Conservation (phyloP, 1,140 invertebrate genomes). For the Bicyclus anynana region DNA sequence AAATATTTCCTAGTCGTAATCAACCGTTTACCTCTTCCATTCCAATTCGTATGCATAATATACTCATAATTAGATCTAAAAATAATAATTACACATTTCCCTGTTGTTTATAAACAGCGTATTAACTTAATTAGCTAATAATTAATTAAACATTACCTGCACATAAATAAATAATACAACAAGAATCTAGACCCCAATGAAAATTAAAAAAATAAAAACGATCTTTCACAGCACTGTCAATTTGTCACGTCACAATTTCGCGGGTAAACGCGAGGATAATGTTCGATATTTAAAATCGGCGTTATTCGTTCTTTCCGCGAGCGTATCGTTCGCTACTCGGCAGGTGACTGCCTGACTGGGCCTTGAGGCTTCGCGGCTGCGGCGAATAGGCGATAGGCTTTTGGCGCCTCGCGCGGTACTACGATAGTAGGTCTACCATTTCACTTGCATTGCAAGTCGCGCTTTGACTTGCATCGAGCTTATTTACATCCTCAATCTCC, state of each 20-base stretch:
- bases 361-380: constrained; percentile 11
- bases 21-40: no score
- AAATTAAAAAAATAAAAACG: constrained; percentile 11
- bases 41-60: not conserved
- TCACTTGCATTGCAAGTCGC: not conserved
- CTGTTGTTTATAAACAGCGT: not conserved
- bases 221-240: constrained; percentile 9
- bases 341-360: constrained; percentile 38
- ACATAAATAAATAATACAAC: constrained; percentile 11
- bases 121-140: not conserved
- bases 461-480: not conserved
- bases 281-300: no score
- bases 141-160: not conserved
- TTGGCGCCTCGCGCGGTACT: not conserved
- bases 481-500: not conserved
- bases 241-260: constrained; percentile 17
- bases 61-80: not conserved
- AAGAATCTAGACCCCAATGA: constrained; percentile 27
- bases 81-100: no score
- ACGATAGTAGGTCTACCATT: not conserved
- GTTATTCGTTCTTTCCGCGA: constrained; percentile 10
- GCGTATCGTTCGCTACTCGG: constrained; percentile 32
- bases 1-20: no score
- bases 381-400: constrained; percentile 13
- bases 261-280: not conserved